A percentile compares a stretch with the other conserved stretches of the same genome.
These are phyloP conservation scores for Engraulis encrasicolus DNA, from an alignment of 2,113 vertebrate species.

Conservation along the genomic window DNA sequence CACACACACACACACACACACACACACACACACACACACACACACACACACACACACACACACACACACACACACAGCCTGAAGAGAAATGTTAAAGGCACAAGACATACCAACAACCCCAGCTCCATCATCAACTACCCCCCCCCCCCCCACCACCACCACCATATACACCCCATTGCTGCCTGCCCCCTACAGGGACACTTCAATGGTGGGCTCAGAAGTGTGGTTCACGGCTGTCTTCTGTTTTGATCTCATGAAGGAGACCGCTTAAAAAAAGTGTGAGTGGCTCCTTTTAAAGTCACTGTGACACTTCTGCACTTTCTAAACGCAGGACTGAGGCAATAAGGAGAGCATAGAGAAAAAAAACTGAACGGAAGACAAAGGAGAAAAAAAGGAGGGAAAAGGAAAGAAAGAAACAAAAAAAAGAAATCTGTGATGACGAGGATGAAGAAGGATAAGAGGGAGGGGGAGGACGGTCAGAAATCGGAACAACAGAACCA, in stretches of 20 bases:
- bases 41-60: slow-evolving; percentile 47
- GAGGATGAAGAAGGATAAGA: slow-evolving; percentile 64
- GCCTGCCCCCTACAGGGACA: slow-evolving; percentile 74
- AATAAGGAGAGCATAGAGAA: too few relatives aligned
- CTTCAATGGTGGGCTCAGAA: slow-evolving; percentile 82
- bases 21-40: slow-evolving; percentile 66
- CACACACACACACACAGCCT: not conserved
- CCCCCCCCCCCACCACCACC: too few relatives aligned
- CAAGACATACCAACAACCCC: slow-evolving; percentile 40
- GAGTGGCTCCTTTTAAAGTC: slow-evolving; percentile 69
- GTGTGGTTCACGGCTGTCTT: slow-evolving; percentile 66
- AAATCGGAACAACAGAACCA: not conserved
- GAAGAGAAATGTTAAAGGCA: too few relatives aligned
- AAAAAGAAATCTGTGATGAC: slow-evolving; percentile 69
- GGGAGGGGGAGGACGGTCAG: slow-evolving; percentile 61
- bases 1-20: slow-evolving; percentile 46
- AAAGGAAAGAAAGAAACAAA: slow-evolving; percentile 70
- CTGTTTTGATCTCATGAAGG: slow-evolving; percentile 87
- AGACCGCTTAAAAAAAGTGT: slow-evolving; percentile 73
- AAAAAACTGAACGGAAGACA: slow-evolving; percentile 74
- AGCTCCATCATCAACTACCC: slow-evolving; percentile 49
- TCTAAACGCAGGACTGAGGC: slow-evolving; percentile 3
- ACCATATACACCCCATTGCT: too few relatives aligned
- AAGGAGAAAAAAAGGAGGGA: not conserved
- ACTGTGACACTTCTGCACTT: slow-evolving; percentile 57